Percentiles rank a stretch among this genome's conserved stretches.
phyloP scores from a whole-genome alignment of 2,797 vertebrate species.

The Nasua narica region DNA sequence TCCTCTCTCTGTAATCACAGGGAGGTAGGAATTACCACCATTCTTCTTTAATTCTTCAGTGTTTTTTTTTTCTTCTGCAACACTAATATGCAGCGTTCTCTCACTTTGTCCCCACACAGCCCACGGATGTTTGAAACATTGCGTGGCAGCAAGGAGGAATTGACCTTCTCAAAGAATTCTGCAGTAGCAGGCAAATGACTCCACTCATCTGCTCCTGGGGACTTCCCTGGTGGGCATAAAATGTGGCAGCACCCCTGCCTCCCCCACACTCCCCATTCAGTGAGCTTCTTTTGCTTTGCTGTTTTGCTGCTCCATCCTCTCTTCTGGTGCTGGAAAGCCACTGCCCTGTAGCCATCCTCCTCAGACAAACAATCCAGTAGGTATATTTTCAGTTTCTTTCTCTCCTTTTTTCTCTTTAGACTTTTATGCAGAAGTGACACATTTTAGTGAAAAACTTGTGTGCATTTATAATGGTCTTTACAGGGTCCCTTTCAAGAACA shows the following conservation, averaged over 20 bases:
- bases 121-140: conserved; percentile 92
- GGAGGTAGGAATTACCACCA: conserved; percentile 89
- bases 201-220: conserved; percentile 89
- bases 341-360: conserved; percentile 89
- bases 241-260: conserved; percentile 87
- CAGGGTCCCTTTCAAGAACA: conserved; percentile 86
- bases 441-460: conserved; percentile 80
- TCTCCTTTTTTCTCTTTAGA: conserved; percentile 77
- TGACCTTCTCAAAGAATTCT: conserved; percentile 73
- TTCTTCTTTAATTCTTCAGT: conserved; percentile 85
- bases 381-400: conserved; percentile 65
- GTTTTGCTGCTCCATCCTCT: conserved; percentile 86
- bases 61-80: conserved; percentile 88
- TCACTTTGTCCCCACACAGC: conserved; percentile 88
- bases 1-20: conserved; percentile 91
- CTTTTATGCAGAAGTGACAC: conserved; percentile 76
- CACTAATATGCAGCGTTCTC: conserved; percentile 84
- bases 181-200: conserved; percentile 85
- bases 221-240: conserved; percentile 89
- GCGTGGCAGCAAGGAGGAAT: conserved; percentile 85
- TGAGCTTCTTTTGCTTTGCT: conserved; percentile 90
- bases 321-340: conserved; percentile 88
- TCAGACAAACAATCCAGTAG: conserved; percentile 78
- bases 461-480: conserved; percentile 86
- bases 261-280: conserved; percentile 83